These are phyloP conservation scores for Cephus cinctus DNA, from an alignment of 1,140 invertebrate genomes.

Conservation along the genomic window DNA sequence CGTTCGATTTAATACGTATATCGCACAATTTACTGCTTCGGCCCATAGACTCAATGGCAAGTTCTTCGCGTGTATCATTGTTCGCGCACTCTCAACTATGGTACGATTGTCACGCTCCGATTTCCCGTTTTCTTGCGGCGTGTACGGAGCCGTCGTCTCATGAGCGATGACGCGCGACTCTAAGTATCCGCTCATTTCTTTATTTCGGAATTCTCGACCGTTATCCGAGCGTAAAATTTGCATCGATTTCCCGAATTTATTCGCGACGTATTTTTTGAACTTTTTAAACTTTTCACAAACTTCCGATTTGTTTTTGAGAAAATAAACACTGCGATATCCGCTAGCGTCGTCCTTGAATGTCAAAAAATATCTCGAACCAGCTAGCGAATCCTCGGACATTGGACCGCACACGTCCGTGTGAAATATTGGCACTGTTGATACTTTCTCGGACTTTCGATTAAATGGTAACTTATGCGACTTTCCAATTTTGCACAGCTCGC, in stretches of 20 bases:
- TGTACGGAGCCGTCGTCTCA: constrained; percentile 35
- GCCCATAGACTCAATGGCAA: constrained; percentile 48
- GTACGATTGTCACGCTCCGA: constrained; percentile 49
- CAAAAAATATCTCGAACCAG: constrained; percentile 43
- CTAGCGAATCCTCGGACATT: constrained; percentile 27
- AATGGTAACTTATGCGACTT: constrained; percentile 13
- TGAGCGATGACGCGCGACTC: constrained; percentile 12
- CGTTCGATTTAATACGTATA: constrained; percentile 32
- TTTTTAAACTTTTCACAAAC: constrained; percentile 36
- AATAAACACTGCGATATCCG: constrained; percentile 36
- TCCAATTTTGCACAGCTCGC: constrained; percentile 10
- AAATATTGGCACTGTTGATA: constrained; percentile 16
- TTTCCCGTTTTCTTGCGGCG: constrained; percentile 47
- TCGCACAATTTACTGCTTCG: constrained; percentile 49
- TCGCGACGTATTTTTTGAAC: constrained; percentile 23
- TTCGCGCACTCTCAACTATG: constrained; percentile 43
- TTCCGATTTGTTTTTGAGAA: constrained; percentile 46
- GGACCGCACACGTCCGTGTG: constrained; percentile 44
- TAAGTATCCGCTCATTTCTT: constrained; percentile 12
- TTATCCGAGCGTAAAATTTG: constrained; percentile 25
- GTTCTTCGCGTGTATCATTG: constrained; percentile 41
- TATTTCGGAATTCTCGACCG: constrained; percentile 19
- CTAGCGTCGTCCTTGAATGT: constrained; percentile 43
- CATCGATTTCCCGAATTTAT: constrained; percentile 18
- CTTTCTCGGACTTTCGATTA: not conserved